Evolutionary conservation across 1,140 invertebrate species (phyloP), one percentile per base, ranked within the genome.

Genomic region (Dendrolimus punctatus): DNA sequence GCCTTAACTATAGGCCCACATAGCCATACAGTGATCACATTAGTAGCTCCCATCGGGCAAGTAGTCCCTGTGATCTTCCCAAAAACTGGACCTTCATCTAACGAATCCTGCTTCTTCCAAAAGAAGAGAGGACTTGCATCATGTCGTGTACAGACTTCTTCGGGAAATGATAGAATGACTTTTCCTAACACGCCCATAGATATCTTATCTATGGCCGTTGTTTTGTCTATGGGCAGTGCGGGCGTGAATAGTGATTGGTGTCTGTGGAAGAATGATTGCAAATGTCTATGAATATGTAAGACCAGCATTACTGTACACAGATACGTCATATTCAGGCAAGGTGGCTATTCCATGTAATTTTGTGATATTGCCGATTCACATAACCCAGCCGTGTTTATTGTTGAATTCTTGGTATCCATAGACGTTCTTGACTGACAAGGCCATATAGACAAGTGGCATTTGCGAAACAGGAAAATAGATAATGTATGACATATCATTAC

Each of bases 111-210:
- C 0, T 48, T 48, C 23, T 23, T 68, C 75, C 75, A 80, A 0
- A 73, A 6, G 36, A 77, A 72, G 40, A 45, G 23, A 45, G 46
- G 54, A 7, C 41, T 60, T 9, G 8, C 54, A 39, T 10, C 6
- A 6, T 45, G 6, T 8, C 57, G 37, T 10, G 56, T 47, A 58
- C 68, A 66, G 65, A 67, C 68, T 2, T 43, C 8, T 6, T 56
- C 47, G 0, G 66, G 57, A 39, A 78, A 78, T 7, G 55, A 53
- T 6, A 80, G 47, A 8, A 76, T 65, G 4, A 81, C 61, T 59
- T 81, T 81, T 10, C 64, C 71, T 42, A 75, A 62, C 0, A 80
- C 54, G 2, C 78, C 78, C n/a, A 81, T 72, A 0, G 71, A 57
- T 6, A 81, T 56, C 4, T 58, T 60, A 0, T 77, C 58, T 55